Evolutionary conservation across 2,888 invertebrate species (phyloP).

Genomic region (Strigamia crassipes): DNA sequence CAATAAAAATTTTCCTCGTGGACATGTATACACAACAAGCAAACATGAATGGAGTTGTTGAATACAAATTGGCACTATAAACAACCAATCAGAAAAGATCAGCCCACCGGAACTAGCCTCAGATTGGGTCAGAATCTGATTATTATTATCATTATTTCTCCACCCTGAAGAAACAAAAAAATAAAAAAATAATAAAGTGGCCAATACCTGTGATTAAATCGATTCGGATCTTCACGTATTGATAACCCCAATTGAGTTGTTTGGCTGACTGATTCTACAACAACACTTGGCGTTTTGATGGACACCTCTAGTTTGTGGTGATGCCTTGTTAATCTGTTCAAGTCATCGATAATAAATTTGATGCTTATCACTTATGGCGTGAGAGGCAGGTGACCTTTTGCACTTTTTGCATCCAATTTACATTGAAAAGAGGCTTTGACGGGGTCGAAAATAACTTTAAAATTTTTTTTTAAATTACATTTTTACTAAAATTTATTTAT

Average conservation of each 20-base stretch:
- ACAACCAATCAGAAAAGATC: background rate
- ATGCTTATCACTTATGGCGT: background rate
- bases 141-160: background rate
- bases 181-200: background rate
- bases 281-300: background rate
- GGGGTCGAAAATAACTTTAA: background rate
- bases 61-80: background rate
- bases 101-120: background rate
- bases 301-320: background rate
- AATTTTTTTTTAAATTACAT: no score
- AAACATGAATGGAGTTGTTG: background rate
- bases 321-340: background rate
- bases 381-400: background rate
- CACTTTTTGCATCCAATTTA: background rate
- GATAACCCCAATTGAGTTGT: background rate
- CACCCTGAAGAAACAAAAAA: background rate
- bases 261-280: background rate
- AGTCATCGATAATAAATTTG: background rate
- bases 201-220: background rate
- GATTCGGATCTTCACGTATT: background rate
- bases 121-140: background rate
- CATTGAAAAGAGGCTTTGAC: background rate
- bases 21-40: background rate
- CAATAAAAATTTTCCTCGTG: background rate
- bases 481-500: no score